These are phyloP conservation scores for Cyprinodon tularosa DNA, from an alignment of 2,113 vertebrate genomes.

Conservation along the genomic window DNA sequence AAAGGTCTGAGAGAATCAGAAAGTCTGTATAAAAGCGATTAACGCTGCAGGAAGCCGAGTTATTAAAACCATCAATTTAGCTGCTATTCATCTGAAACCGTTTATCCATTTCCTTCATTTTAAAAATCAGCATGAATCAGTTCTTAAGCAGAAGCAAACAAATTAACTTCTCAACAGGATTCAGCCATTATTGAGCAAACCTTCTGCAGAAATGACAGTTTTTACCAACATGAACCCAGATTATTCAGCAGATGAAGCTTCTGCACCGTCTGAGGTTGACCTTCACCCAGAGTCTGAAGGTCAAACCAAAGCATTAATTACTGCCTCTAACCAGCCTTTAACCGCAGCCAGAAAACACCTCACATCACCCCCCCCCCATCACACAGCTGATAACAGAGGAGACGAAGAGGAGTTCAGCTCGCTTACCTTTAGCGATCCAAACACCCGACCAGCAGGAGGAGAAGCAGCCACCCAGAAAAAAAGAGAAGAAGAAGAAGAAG, in stretches of 20 bases:
- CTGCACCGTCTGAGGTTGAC: neutral
- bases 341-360: neutral
- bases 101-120: neutral
- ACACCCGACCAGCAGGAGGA: neutral
- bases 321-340: neutral
- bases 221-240: neutral
- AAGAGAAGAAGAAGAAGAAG: neutral
- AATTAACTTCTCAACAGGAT: neutral
- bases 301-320: neutral
- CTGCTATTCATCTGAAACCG: neutral
- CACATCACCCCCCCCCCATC: neutral
- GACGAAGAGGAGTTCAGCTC: neutral
- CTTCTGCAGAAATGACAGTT: neutral
- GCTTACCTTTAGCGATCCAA: constrained; percentile 36
- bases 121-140: neutral
- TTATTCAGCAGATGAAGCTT: neutral
- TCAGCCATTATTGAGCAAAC: neutral
- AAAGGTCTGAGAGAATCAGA: neutral
- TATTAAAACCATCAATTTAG: neutral
- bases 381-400: neutral
- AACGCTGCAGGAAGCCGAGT: neutral
- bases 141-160: neutral
- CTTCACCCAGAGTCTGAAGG: neutral
- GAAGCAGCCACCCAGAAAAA: neutral
- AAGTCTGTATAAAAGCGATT: neutral